phyloP scores from a whole-genome alignment of 1,140 invertebrate genomes.

The Nomia melanderi region DNA sequence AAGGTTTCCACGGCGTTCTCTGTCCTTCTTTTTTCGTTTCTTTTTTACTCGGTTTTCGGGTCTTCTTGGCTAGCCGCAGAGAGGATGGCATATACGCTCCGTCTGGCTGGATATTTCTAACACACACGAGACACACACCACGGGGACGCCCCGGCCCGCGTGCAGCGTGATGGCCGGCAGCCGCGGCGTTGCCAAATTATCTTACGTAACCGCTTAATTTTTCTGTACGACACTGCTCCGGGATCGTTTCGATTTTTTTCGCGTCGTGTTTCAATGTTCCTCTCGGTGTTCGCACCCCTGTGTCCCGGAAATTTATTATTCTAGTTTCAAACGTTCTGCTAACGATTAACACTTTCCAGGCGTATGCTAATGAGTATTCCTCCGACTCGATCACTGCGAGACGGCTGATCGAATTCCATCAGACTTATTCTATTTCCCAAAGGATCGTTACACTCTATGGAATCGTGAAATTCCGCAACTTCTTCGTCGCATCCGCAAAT shows the following conservation, averaged over 20 bases:
- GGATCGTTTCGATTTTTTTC: background rate
- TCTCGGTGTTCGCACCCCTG: too few species aligned
- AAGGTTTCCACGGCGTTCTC: slow-evolving; percentile 64
- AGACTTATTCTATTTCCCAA: too few species aligned
- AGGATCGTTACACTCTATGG: too few species aligned
- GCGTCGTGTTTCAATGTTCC: background rate
- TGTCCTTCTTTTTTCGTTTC: too few species aligned
- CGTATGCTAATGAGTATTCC: too few species aligned
- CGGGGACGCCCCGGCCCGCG: slow-evolving; percentile 5
- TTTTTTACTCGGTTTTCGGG: slow-evolving; percentile 64
- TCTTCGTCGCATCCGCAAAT: too few species aligned
- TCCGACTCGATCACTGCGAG: too few species aligned
- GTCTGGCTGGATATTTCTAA: slow-evolving; percentile 72
- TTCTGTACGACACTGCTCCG: background rate
- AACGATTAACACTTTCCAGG: background rate
- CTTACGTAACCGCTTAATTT: slow-evolving; percentile 70
- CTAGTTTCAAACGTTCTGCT: too few species aligned
- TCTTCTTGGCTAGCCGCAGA: slow-evolving; percentile 61
- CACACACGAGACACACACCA: slow-evolving; percentile 52
- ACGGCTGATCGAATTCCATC: too few species aligned
- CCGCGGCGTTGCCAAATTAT: slow-evolving; percentile 79
- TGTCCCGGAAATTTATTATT: too few species aligned
- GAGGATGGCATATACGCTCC: slow-evolving; percentile 66
- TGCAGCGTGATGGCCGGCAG: slow-evolving; percentile 64
- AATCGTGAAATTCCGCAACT: too few species aligned